Evolutionary conservation across 2,888 invertebrate species (phyloP), one percentile per base, ranked within the genome.

Genomic region (Harpalus rufipes): DNA sequence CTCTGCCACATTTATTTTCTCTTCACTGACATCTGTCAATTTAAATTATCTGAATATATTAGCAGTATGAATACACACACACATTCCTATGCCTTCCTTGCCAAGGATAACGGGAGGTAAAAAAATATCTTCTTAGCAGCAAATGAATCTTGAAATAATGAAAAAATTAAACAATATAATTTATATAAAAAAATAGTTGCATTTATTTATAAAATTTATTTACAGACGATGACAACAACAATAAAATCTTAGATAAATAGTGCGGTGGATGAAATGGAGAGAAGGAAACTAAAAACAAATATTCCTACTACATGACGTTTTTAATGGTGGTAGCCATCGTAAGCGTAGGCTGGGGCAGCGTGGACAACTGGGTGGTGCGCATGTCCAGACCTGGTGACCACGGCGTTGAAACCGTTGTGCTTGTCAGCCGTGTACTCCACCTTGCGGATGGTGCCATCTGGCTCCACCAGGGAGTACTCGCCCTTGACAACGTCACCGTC

Each of bases 391-490:
- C 44, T 76, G 76, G 84, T 84, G 21, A 84, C 84, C 39, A 84
- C 84, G 61, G 84, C 84, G 51, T 84, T 84, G 63, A 84, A 84
- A 63, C 84, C 84, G 18, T 84, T 84, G 84, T 84, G 84, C 14
- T 86, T 86, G 78, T 87, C 87, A 44, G 87, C 86, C 76, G 87
- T 87, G 86, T 88, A 88, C 63, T 87, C 84, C 63, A 87, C 87
- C 44, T 85, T 85, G 65, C 86, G 80, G 51, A 86, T 68, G 82
- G 84, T 84, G 16, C 84, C 84, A 16, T 84, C 84, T 5, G 84
- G 84, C 44, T 84, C 84, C 39, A 84, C 84, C 61, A 76, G 44
- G n/a, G 76, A 78, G 74, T 82, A 82, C 41, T 82, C 82, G 51
- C 82, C 82, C 41, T 82, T 82, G 82, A 82, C 82, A 7, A 82